Base-by-base conservation (phyloP, 2,797 vertebrate genomes). In the Pangasius macronema region DNA sequence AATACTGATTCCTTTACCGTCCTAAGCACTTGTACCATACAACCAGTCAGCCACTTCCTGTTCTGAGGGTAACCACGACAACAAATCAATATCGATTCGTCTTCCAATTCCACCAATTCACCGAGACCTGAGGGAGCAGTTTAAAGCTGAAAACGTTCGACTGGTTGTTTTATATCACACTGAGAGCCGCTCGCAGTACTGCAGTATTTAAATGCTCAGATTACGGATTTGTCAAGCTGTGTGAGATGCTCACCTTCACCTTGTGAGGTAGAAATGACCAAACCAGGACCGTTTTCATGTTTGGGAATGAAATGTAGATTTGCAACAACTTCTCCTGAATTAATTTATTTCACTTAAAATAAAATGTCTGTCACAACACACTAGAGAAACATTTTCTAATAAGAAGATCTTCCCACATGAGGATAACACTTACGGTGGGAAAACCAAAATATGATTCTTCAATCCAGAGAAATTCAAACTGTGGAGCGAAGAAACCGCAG, bases 71-170 rank as follows among this genome's bases (percentile, higher is more conserved):
- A 85, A 85, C 33, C 73, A 76, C 67, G 63, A 83, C 68, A 80
- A 73, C 59, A 80, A 90, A 92, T 85, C 10, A 91, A 87, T 90
- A 89, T 84, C 82, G 84, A 88, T 89, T 42, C 89, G 83, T 80
- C 82, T 16, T 18, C 63, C 86, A 72, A 67, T 80, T 57, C 18
- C 67, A n/a, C 42, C 68, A 63, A 36, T 36, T 76, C 63, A 30
- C 72, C 70, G 27, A 11, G 1, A 75, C 49, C 33, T 46, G 33
- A 46, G 87, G 61, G 84, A 76, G 24, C 72, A 42, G 11, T 24
- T 75, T 46, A 30, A 51, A 16, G 46, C 11, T 18, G 14, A 51
- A 51, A n/a, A 8, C 14, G 46, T 51, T 76, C 10, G 1, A 27
- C 42, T 5, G 70, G 70, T 13, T 5, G 42, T 46, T 24, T 27